Evolutionary conservation across 2,888 invertebrate genomes (phyloP).

Genomic region (Lycophotia porphyrea): DNA sequence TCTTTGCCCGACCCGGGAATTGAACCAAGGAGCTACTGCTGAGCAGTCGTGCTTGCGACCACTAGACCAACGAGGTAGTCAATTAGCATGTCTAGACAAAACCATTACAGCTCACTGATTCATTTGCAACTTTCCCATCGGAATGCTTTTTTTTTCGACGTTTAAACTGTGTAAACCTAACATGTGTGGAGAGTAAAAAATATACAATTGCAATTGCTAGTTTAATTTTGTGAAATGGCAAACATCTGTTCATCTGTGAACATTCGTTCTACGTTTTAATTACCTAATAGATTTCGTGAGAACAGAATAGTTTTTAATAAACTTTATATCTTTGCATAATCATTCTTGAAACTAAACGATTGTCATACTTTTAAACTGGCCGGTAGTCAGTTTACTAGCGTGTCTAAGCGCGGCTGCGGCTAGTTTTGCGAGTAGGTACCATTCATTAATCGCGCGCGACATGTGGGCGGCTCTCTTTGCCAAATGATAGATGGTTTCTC

Average conservation of each 20-base stretch:
- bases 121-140: slow-evolving; percentile 19
- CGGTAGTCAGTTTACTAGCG: slow-evolving; percentile 19
- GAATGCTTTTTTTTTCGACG: background rate
- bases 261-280: slow-evolving; percentile 18
- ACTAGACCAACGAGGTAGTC: too few species aligned
- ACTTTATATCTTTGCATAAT: background rate
- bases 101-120: slow-evolving; percentile 2
- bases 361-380: slow-evolving; percentile 1
- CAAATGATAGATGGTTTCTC: slow-evolving; percentile 77
- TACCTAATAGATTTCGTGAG: slow-evolving; percentile 21
- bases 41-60: too few species aligned
- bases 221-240: slow-evolving; percentile 32
- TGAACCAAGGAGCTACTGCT: too few species aligned
- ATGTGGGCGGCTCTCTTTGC: slow-evolving; percentile 69
- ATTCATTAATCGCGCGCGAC: slow-evolving; percentile 64
- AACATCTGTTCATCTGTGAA: slow-evolving; percentile 53
- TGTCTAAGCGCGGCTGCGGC: slow-evolving; percentile 18
- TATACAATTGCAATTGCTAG: slow-evolving; percentile 32
- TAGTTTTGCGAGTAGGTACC: slow-evolving; percentile 33
- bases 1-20: too few species aligned
- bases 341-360: background rate
- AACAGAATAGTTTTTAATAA: background rate
- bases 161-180: slow-evolving; percentile 1
- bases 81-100: slow-evolving; percentile 12
- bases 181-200: slow-evolving; percentile 29